Evolutionary conservation across 1,140 invertebrate genomes (phyloP), one percentile per base, ranked within the genome.

Genomic region (Lethocerus indicus): DNA sequence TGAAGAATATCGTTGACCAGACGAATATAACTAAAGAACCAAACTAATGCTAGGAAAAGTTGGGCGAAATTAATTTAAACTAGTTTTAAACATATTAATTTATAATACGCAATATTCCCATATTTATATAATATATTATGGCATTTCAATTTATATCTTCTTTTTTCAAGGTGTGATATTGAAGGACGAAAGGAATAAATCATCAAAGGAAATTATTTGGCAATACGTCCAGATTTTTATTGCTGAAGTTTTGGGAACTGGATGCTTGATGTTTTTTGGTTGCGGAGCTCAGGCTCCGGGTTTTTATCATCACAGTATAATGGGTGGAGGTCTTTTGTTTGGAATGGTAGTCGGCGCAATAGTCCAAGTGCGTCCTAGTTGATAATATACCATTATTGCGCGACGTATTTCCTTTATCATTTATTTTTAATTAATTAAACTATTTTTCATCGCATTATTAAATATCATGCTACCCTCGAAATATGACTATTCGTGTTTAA

Each of bases 181-280:
- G 5, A 39, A n/a, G 23, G 36, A 39, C 18, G 23, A 14, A n/a
- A 6, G 23, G 2, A 4, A 2, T 6, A 6, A 20, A 9, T 1
- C 1, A 39, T 5, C 4, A 5, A 6, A 6, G 1, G 5, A 39
- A 20, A 6, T 39, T 6, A n/a, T 9, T 5, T 39, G 18, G 16
- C 18, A 21, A 9, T 1, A 20, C 4, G 4, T 57, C 20, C 29
- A 49, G 23, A 54, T 59, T 14, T 53, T 53, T 16, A 12, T 57
- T 5, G 59, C 58, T 4, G 59, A 60, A 43, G 7, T 54, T 13
- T 32, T 58, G 1, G 59, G 58, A 6, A 58, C 58, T 0, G 54
- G 39, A 0, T 35, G 51, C 24, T 50, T 60, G n/a, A 45, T 59
- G 48, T 56, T 59, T 2, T 59, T 58, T 21, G 59, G 59, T 6